Base-by-base conservation (phyloP, 1,140 invertebrate species). In the Kradibia gibbosae region DNA sequence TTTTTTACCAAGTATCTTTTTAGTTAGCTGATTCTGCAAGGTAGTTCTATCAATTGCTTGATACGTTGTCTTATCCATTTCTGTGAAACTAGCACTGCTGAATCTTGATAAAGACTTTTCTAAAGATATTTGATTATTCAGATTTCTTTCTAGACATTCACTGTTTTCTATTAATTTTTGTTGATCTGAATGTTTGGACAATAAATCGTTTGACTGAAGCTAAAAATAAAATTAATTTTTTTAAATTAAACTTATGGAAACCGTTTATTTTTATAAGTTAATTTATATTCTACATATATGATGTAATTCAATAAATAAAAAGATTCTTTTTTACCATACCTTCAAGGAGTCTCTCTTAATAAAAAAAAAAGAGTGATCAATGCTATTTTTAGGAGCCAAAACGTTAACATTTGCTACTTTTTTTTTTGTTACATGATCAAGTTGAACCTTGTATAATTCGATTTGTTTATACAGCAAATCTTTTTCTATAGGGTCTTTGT, bases 311-410 rank as follows among this genome's bases (percentile, higher is more conserved):
- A 31, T 60, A 31, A 7, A 13, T 57, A 57, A 62, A 36, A 65
- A 65, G 1, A 65, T 65, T 22, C 28, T 4, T 62, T 55, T 17
- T n/a, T 36, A 22, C 60, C 36, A 3, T 74, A 82, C 81, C 48
- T 89, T 89, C 10, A 90, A 50, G 13, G 70, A 74, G 0, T 90
- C 86, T 20, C 89, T 90, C 45, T 89, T n/a, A 90, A 53, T 0
- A 50, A 48, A 0, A 86, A 80, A 4, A 87, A 90, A 53, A 0
- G 88, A 89, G 28, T 87, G 86, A 71, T 91, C 90, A 5, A 91
- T 91, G 22, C 90, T 91, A 50, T 91, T 90, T 71, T 90, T 91
- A 0, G 91, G 90, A 10, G 91, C 89, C 0, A 90, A 78, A 10
- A 91, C 84, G 34, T 87, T 89, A 17, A 86, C 85, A 0, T 86